Evolutionary conservation across 2,113 vertebrate species (phyloP).

Genomic region (Tapirus terrestris): DNA sequence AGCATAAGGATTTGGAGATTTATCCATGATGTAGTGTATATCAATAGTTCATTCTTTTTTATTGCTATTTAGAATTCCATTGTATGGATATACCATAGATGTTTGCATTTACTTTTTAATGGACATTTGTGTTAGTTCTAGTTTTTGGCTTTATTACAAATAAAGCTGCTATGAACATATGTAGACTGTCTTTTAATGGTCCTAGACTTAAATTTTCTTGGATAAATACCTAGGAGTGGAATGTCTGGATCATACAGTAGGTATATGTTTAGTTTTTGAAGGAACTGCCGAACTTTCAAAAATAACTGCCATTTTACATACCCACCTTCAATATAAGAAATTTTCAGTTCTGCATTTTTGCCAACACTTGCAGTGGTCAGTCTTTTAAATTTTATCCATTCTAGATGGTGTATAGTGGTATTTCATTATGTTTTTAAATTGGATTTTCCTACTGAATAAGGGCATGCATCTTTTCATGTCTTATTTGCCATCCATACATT

Average conservation of each 20-base stretch:
- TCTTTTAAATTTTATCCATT: neutral
- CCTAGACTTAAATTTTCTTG: neutral
- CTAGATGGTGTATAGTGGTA: neutral
- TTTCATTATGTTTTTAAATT: neutral
- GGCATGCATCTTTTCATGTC: neutral
- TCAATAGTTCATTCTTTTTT: neutral
- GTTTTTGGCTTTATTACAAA: neutral
- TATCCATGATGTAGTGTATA: neutral
- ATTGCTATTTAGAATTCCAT: neutral
- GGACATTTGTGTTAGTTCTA: neutral
- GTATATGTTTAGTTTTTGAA: neutral
- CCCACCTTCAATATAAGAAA: neutral
- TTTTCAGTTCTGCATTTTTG: neutral
- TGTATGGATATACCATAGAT: neutral
- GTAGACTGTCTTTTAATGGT: neutral
- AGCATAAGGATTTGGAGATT: neutral
- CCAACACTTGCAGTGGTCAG: neutral
- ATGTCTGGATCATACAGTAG: neutral
- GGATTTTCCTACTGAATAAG: neutral
- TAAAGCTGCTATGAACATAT: neutral
- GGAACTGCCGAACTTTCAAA: neutral
- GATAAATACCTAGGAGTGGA: neutral
- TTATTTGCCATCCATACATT: neutral
- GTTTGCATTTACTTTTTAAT: neutral
- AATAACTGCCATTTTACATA: neutral